Conservation (phyloP, 2,797 vertebrate species). For the Muscicapa comitata region DNA sequence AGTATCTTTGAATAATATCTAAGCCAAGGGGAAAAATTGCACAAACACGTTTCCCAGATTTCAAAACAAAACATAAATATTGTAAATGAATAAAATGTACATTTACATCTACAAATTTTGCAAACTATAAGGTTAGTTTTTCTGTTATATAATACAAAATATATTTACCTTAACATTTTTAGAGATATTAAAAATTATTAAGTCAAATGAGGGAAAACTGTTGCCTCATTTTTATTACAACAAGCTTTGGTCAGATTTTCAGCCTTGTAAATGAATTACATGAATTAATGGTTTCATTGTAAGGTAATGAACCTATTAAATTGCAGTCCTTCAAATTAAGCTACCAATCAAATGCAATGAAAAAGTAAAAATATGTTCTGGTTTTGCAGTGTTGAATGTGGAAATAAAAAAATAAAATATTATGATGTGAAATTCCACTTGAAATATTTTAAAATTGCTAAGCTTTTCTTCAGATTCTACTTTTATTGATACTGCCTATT, state of each 20-base stretch:
- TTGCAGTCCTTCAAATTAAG: not conserved
- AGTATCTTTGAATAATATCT: not conserved
- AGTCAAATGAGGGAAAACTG: not conserved
- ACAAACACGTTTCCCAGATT: not conserved
- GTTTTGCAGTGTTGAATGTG: not conserved
- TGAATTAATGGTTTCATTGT: not conserved
- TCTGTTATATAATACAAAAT: not conserved
- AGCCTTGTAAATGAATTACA: not conserved
- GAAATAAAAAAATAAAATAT: not conserved
- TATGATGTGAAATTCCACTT: not conserved
- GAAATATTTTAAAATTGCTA: not conserved
- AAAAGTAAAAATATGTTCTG: not conserved
- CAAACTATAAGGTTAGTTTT: not conserved
- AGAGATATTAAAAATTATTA: not conserved
- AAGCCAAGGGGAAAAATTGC: not conserved
- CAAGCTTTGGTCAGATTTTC: not conserved
- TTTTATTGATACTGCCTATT: not conserved
- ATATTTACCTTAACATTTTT: not conserved
- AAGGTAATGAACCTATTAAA: not conserved
- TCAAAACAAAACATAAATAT: not conserved
- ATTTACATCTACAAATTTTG: not conserved
- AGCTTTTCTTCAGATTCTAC: not conserved
- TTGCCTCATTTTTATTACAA: not conserved
- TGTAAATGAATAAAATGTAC: not conserved
- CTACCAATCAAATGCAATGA: not conserved